Base-by-base conservation (phyloP, 2,113 vertebrate species). In the Nibea albiflora region DNA sequence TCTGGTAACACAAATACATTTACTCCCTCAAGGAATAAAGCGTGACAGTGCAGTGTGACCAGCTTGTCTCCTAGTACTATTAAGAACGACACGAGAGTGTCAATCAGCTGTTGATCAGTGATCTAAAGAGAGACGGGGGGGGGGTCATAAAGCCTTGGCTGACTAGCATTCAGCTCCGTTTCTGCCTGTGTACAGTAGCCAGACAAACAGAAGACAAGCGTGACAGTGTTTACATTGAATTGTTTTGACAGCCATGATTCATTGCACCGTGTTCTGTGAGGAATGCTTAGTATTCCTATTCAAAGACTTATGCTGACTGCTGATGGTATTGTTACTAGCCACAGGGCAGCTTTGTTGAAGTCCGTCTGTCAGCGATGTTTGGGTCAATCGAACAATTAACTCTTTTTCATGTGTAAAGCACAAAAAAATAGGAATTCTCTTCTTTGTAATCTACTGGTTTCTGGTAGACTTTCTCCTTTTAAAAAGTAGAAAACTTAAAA, bases 161-260 rank as follows among this genome's bases (percentile, higher is more conserved):
- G 42, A 61, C 69, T 47, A 86, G 87, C 83, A 86, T 75, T 76
- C 28, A 52, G 52, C 44, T 65, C 47, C 28, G 64, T 62, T 26
- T 69, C 42, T 67, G 24, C 63, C 83, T 75, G 69, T 76, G 57
- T 87, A 82, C 85, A 76, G 89, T 88, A 90, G 88, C 80, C 83
- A 89, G 80, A 90, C 77, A 91, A 85, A 91, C 80, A 92, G 35
- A 78, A 85, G 75, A 67, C 65, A 52, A 84, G 78, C 56, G 35
- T 86, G 81, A 85, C 83, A 77, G 71, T 90, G 87, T 91, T 92
- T 93, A 88, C 52, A 57, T 50, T 65, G 61, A 74, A 62, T 53
- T 90, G 90, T 92, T 93, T 86, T 87, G 87, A 90, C 77, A 77
- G 77, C 52, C 77, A 42, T 91, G 84, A 86, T 90, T 92, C 69